These are phyloP conservation scores for Aldabrachelys gigantea DNA, from an alignment of 2,113 vertebrate genomes.

Conservation along the genomic window DNA sequence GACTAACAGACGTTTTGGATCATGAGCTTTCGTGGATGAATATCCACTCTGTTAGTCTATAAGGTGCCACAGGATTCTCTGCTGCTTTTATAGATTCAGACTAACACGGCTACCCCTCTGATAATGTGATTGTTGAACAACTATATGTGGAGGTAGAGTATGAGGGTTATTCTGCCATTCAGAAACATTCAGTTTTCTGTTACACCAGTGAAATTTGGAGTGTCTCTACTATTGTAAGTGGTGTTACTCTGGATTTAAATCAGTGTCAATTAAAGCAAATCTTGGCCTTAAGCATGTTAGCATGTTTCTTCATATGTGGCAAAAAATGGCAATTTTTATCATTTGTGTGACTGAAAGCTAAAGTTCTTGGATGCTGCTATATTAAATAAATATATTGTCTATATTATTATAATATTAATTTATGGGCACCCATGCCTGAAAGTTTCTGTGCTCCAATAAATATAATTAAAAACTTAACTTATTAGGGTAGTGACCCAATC, in stretches of 20 bases:
- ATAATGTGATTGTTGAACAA: slow-evolving; percentile 70
- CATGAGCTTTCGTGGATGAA: too few species aligned
- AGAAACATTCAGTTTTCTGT: not conserved
- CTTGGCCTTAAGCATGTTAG: not conserved
- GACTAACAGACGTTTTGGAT: too few species aligned
- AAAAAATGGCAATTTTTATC: slow-evolving; percentile 2
- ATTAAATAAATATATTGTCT: not conserved
- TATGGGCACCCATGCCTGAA: slow-evolving; percentile 28
- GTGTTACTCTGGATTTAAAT: slow-evolving; percentile 36
- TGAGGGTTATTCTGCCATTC: not conserved
- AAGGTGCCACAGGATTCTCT: too few species aligned
- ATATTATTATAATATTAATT: slow-evolving; percentile 54
- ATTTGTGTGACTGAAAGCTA: not conserved
- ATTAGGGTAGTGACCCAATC: slow-evolving; percentile 49
- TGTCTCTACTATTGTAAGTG: not conserved
- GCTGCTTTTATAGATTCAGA: too few species aligned
- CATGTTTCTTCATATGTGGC: not conserved
- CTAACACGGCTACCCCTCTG: too few species aligned
- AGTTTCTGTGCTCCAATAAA: slow-evolving; percentile 23
- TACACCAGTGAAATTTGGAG: not conserved
- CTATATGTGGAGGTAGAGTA: slow-evolving; percentile 79
- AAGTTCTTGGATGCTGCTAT: not conserved
- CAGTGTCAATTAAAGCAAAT: slow-evolving; percentile 45
- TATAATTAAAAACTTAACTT: slow-evolving; percentile 61
- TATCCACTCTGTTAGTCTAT: too few species aligned